A percentile compares a stretch with the other conserved stretches of the same genome.
Conservation (phyloP, 2,888 invertebrate species). For the Erebia palarica region DNA sequence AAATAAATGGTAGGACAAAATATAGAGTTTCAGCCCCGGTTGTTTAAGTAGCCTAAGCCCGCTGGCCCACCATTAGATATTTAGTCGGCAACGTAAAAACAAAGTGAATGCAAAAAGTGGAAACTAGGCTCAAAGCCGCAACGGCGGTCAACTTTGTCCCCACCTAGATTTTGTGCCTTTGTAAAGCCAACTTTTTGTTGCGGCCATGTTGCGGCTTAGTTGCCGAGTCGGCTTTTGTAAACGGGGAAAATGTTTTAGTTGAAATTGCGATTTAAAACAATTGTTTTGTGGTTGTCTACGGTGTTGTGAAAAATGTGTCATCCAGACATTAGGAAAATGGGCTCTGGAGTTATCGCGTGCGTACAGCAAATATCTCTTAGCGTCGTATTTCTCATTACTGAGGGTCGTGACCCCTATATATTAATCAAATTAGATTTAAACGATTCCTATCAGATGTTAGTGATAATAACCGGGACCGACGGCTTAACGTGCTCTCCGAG, state of each 20-base stretch:
- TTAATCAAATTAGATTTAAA: too few species aligned
- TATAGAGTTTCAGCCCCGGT: not conserved
- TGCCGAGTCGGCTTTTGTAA: constrained; percentile 34
- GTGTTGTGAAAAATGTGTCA: constrained; percentile 22
- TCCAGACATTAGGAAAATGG: not conserved
- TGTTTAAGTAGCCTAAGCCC: not conserved
- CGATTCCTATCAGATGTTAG: too few species aligned
- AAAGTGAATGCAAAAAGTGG: constrained; percentile 36
- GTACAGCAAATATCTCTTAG: not conserved
- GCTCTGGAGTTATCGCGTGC: not conserved
- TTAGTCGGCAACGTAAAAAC: constrained; percentile 26
- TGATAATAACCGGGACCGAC: too few species aligned
- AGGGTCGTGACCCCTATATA: too few species aligned
- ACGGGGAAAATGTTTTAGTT: constrained; percentile 37
- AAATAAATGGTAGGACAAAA: too few species aligned
- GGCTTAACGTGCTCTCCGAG: too few species aligned
- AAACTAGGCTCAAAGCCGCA: constrained; percentile 38
- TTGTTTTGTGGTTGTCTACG: constrained; percentile 29
- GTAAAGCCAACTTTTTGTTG: constrained; percentile 37
- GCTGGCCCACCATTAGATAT: constrained; percentile 22
- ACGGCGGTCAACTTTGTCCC: constrained; percentile 39
- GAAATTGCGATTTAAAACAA: constrained; percentile 39
- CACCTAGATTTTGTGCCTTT: constrained; percentile 37
- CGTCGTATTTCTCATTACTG: too few species aligned
- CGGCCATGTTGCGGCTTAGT: constrained; percentile 39